Percentiles rank a stretch among this genome's conserved stretches.
Conservation (phyloP, 2,797 vertebrate genomes). For the Buceros bicornis region DNA sequence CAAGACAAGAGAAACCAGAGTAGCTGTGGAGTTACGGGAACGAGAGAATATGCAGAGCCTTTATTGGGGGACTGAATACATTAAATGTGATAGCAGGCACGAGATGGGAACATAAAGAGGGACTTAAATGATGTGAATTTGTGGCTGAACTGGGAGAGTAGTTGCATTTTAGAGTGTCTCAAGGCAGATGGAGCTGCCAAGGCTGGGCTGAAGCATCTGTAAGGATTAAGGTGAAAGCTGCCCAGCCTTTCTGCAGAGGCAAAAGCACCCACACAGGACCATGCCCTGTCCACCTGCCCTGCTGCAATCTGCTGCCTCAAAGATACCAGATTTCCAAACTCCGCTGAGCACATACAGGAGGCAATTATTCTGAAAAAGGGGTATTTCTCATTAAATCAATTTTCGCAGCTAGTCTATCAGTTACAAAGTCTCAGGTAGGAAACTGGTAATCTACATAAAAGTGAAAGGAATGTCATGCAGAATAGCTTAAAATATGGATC, state of each 20-base stretch:
- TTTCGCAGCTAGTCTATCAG: constrained; percentile 57
- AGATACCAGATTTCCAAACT: neutral
- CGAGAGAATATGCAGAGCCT: neutral
- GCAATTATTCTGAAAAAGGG: constrained; percentile 17
- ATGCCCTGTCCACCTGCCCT: neutral
- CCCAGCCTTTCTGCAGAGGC: neutral
- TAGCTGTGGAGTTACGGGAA: neutral
- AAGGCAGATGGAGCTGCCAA: neutral
- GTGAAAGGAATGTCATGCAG: constrained; percentile 28
- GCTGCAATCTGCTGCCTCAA: neutral
- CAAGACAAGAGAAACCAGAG: neutral
- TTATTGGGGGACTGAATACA: neutral
- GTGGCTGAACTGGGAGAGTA: neutral
- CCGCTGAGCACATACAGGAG: neutral
- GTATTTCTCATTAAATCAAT: constrained; percentile 31
- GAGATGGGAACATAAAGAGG: neutral
- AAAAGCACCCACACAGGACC: neutral
- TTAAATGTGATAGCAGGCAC: neutral
- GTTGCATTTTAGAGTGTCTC: neutral
- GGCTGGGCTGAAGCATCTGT: neutral
- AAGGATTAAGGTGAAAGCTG: neutral
- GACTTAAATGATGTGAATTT: neutral
- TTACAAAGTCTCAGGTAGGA: constrained; percentile 49
- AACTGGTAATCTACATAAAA: constrained; percentile 21
- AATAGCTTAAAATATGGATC: constrained; percentile 50